These are phyloP conservation scores for Channa argus DNA, from an alignment of 2,113 vertebrate genomes.

Conservation along the genomic window DNA sequence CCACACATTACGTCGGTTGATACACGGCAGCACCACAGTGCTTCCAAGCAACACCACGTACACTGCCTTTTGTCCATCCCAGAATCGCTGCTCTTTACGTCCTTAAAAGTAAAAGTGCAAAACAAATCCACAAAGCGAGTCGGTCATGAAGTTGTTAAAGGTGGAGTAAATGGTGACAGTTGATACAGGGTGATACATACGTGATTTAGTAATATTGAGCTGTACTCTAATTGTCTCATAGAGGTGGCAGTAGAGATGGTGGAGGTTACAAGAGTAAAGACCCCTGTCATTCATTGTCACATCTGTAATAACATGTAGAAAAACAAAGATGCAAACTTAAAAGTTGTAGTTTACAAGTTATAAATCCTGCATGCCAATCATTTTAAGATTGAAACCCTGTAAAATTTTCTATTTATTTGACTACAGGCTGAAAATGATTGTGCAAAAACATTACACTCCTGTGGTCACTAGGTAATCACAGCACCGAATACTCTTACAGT, in stretches of 20 bases:
- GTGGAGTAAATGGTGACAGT: background rate
- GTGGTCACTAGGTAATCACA: no score
- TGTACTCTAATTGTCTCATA: constrained; percentile 88
- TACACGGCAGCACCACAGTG: constrained; percentile 86
- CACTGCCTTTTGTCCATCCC: constrained; percentile 94
- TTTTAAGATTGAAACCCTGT: no score
- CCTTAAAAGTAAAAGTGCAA: constrained; percentile 69
- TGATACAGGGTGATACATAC: constrained; percentile 71
- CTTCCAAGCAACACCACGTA: constrained; percentile 83
- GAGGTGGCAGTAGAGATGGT: constrained; percentile 95
- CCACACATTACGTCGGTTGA: constrained; percentile 90
- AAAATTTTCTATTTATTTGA: no score
- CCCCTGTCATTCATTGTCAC: constrained; percentile 86
- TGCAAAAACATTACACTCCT: no score
- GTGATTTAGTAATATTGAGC: constrained; percentile 87
- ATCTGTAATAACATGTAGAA: constrained; percentile 59
- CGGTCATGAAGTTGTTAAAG: background rate
- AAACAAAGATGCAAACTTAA: background rate
- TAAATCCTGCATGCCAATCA: no score
- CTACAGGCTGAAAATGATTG: no score
- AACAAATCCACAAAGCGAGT: background rate
- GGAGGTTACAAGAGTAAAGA: constrained; percentile 92
- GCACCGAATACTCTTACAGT: no score
- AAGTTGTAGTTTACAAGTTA: no score
- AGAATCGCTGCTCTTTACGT: constrained; percentile 79